phyloP scores from a whole-genome alignment of 2,797 vertebrate species.

The Siniperca obscura region DNA sequence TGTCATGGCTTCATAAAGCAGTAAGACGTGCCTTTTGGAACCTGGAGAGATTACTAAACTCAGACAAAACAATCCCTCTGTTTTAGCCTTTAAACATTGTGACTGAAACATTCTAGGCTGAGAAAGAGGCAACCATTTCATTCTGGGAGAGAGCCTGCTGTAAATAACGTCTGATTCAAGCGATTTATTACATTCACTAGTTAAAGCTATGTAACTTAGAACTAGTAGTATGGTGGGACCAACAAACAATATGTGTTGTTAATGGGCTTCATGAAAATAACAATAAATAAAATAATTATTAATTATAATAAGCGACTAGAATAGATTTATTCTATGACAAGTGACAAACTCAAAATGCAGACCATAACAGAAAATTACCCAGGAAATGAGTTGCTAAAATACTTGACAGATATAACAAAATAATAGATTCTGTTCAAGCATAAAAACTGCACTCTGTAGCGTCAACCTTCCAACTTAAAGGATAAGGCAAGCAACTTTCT shows the following conservation, averaged over 20 bases:
- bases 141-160: not conserved
- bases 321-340: not conserved
- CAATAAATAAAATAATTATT: not conserved
- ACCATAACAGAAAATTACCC: not conserved
- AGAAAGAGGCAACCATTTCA: not conserved
- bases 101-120: conserved; percentile 1
- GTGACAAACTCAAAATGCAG: not conserved
- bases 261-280: conserved; percentile 14
- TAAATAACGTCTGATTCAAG: not conserved
- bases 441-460: no score
- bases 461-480: not conserved
- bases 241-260: not conserved
- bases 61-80: conserved; percentile 45
- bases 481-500: not conserved
- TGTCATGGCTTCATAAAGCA: conserved; percentile 66
- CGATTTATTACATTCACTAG: not conserved
- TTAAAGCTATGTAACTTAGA: conserved; percentile 2
- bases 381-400: not conserved
- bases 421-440: no score
- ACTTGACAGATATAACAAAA: not conserved
- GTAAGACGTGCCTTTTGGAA: conserved; percentile 68
- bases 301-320: not conserved
- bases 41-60: conserved; percentile 58
- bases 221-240: not conserved
- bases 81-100: conserved; percentile 44